Percentiles rank a stretch among this genome's conserved stretches.
phyloP scores from a whole-genome alignment of 2,888 invertebrate genomes.

The Proisotoma minuta region DNA sequence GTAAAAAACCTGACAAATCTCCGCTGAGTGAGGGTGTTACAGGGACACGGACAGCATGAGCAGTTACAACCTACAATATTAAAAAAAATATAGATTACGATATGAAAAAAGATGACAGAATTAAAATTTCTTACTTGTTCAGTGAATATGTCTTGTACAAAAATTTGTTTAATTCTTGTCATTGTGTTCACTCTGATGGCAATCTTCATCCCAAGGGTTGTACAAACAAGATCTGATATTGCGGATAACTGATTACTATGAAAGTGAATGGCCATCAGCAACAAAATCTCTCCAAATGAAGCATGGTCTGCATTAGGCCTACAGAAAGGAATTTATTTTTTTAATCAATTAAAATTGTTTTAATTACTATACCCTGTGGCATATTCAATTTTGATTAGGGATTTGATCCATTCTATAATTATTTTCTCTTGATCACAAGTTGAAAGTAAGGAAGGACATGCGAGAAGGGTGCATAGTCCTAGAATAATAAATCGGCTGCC shows the following conservation, averaged over 20 bases:
- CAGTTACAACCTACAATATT: constrained; percentile 70
- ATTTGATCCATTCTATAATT: constrained; percentile 87
- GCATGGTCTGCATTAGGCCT: constrained; percentile 55
- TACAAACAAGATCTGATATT: constrained; percentile 87
- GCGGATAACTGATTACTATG: constrained; percentile 90
- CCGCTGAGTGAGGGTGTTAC: constrained; percentile 85
- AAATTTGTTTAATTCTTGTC: constrained; percentile 83
- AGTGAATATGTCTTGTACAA: constrained; percentile 93
- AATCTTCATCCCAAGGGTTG: constrained; percentile 92
- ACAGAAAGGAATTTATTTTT: background rate
- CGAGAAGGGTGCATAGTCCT: constrained; percentile 88
- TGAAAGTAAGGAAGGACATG: constrained; percentile 80
- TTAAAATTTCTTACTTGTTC: constrained; percentile 64
- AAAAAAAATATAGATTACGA: background rate
- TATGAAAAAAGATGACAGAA: constrained; percentile 1
- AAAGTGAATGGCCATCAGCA: constrained; percentile 93
- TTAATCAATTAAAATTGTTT: background rate
- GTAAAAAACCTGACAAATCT: constrained; percentile 82
- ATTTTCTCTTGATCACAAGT: constrained; percentile 74
- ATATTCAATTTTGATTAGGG: constrained; percentile 84
- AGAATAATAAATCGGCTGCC: constrained; percentile 89
- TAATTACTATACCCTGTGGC: constrained; percentile 58
- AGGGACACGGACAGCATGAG: constrained; percentile 92
- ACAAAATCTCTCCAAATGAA: constrained; percentile 91
- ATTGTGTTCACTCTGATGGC: constrained; percentile 80